Evolutionary conservation across 2,797 vertebrate species (phyloP).

Genomic region (Morus bassanus): DNA sequence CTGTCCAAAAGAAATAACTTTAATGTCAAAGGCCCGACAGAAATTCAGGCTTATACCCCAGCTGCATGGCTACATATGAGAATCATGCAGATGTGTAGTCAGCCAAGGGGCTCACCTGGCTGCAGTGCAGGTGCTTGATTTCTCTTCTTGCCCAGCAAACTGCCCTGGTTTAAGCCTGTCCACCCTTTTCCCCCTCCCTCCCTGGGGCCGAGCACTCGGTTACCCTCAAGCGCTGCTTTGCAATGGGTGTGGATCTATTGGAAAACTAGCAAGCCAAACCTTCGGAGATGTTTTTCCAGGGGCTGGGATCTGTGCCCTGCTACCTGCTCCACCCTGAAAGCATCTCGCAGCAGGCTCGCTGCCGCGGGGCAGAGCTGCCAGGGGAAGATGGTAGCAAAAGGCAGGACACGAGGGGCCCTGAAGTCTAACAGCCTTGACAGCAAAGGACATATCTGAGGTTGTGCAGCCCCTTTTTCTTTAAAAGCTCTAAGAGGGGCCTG

Average conservation of each 20-base stretch:
- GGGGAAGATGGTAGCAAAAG: not conserved
- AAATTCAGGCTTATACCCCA: not conserved
- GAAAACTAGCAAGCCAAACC: not conserved
- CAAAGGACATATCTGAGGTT: not conserved
- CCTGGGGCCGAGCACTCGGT: fast-evolving
- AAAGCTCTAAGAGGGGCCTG: not conserved
- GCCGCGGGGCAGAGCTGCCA: not conserved
- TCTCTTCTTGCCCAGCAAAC: not conserved
- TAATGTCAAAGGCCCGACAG: not conserved
- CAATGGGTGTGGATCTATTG: conserved; percentile 12
- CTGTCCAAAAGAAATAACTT: not conserved
- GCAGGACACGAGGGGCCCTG: fast-evolving
- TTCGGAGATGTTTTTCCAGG: conserved; percentile 37
- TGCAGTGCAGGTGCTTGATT: not conserved
- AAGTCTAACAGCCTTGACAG: not conserved
- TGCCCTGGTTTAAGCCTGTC: not conserved
- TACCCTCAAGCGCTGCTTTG: not conserved
- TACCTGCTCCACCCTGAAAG: conserved; percentile 11
- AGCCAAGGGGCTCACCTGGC: not conserved
- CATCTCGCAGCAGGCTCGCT: fast-evolving
- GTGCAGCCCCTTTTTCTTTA: not conserved
- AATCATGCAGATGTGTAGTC: not conserved
- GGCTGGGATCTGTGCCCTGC: not conserved
- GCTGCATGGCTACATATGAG: not conserved
- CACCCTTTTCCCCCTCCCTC: not conserved